Percentiles rank a stretch among this genome's conserved stretches.
Evolutionary conservation across 2,888 invertebrate species (phyloP).

Genomic region (Congeria kusceri): DNA sequence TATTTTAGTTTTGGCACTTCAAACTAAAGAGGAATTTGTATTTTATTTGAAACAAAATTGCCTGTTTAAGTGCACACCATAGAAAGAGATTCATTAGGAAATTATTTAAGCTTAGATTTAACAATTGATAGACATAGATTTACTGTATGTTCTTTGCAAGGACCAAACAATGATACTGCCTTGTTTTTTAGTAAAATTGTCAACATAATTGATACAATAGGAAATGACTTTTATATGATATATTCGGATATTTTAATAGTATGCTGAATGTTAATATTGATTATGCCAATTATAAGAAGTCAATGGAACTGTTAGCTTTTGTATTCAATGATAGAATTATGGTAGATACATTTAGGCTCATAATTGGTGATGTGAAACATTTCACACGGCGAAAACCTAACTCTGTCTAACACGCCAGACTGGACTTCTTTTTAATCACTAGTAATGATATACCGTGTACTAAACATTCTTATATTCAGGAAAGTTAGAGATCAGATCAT

Average conservation of each 20-base stretch:
- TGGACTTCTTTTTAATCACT: slow-evolving; percentile 34
- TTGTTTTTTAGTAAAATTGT: neutral
- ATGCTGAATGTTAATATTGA: slow-evolving; percentile 13
- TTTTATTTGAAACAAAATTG: neutral
- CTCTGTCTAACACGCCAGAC: slow-evolving; percentile 16
- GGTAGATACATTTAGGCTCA: slow-evolving; percentile 1
- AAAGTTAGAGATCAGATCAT: slow-evolving; percentile 28
- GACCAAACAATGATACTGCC: slow-evolving; percentile 8
- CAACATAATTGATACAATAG: slow-evolving; percentile 14
- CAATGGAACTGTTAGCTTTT: neutral
- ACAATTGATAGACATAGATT: neutral
- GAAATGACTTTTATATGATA: slow-evolving; percentile 9
- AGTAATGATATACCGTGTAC: neutral
- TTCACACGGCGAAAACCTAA: slow-evolving; percentile 23
- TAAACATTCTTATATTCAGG: neutral
- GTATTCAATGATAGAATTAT: neutral
- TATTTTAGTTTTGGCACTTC: no score
- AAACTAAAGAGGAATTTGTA: no score
- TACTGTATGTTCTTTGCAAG: neutral
- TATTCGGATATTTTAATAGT: slow-evolving; percentile 32
- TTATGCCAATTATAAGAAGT: slow-evolving; percentile 26
- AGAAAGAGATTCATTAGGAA: neutral
- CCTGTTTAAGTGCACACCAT: neutral
- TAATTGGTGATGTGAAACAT: slow-evolving; percentile 5
- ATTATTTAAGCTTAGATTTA: neutral